Conservation (phyloP, 2,888 invertebrate genomes). For the Conistra vaccinii region DNA sequence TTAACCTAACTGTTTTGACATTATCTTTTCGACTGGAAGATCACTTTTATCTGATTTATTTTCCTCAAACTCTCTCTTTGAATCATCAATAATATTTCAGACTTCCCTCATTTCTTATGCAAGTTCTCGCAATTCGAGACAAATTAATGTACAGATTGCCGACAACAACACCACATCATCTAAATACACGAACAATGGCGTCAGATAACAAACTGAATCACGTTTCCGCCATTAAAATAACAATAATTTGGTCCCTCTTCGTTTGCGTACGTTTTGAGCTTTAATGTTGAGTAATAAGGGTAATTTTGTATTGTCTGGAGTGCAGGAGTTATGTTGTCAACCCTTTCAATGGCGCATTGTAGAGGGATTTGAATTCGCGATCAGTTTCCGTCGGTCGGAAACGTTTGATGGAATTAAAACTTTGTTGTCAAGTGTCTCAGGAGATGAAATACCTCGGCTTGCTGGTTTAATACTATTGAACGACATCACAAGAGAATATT, state of each 20-base stretch:
- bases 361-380: conserved; percentile 63
- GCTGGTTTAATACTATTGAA: conserved; percentile 13
- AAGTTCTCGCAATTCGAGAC: conserved; percentile 18
- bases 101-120: conserved; percentile 4
- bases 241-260: conserved; percentile 65
- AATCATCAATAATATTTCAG: not conserved
- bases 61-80: not conserved
- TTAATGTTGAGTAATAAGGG: conserved; percentile 37
- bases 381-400: conserved; percentile 52
- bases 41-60: not conserved
- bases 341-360: conserved; percentile 66
- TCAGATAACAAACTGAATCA: conserved; percentile 58
- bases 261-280: conserved; percentile 39
- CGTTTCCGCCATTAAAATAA: conserved; percentile 64
- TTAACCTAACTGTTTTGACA: not conserved
- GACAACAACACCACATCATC: conserved; percentile 34
- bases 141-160: conserved; percentile 41
- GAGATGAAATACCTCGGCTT: conserved; percentile 36
- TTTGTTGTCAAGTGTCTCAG: conserved; percentile 61
- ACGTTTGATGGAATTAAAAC: conserved; percentile 74
- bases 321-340: conserved; percentile 39
- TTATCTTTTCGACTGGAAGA: not conserved
- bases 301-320: conserved; percentile 32
- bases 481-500: conserved; percentile 12
- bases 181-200: conserved; percentile 47